Evolutionary conservation across 2,888 invertebrate genomes (phyloP).

Genomic region (Epistrophe grossulariae): DNA sequence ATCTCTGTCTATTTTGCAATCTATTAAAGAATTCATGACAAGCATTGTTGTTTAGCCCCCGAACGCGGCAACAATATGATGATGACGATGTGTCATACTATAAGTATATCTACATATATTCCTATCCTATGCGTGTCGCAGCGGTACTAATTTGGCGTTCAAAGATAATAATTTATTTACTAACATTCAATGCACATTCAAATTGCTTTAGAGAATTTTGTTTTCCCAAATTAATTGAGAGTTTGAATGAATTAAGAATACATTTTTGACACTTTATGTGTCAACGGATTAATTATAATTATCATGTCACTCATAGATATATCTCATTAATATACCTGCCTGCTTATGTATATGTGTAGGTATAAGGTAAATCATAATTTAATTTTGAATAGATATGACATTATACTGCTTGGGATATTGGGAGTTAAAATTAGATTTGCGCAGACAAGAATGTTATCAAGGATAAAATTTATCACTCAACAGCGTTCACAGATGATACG

Average conservation of each 20-base stretch:
- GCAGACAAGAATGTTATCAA: too few species aligned
- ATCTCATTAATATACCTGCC: too few species aligned
- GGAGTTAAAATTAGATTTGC: neutral
- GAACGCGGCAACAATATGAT: neutral
- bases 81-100: neutral
- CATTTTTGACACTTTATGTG: conserved; percentile 35
- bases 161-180: conserved; percentile 54
- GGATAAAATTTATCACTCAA: too few species aligned
- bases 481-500: too few species aligned
- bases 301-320: conserved; percentile 1
- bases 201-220: conserved; percentile 33
- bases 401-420: neutral
- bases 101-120: neutral
- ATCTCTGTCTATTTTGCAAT: conserved; percentile 42
- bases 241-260: conserved; percentile 27
- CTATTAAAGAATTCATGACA: conserved; percentile 38
- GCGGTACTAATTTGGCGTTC: conserved; percentile 41
- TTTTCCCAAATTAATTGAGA: conserved; percentile 41
- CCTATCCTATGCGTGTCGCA: neutral
- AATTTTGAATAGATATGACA: conserved; percentile 16
- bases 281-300: conserved; percentile 43
- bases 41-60: conserved; percentile 1
- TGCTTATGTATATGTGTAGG: too few species aligned
- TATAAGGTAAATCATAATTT: neutral
- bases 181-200: conserved; percentile 32